Percentiles rank a stretch among this genome's conserved stretches.
Conservation (phyloP, 2,797 vertebrate genomes). For the Lemur catta region DNA sequence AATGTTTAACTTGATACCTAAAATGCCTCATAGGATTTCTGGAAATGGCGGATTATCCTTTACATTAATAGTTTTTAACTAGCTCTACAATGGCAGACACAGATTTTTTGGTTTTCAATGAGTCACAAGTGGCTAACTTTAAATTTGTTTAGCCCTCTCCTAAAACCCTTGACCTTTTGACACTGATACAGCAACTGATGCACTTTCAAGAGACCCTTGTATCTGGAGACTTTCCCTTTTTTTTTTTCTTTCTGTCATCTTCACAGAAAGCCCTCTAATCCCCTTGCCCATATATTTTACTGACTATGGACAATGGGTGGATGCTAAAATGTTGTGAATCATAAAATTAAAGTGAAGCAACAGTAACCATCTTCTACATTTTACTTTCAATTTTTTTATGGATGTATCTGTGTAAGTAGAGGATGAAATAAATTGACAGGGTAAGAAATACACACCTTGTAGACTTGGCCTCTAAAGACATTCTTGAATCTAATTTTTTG, state of each 20-base stretch:
- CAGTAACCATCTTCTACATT: background rate
- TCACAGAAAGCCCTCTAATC: background rate
- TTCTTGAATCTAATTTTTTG: slow-evolving; percentile 40
- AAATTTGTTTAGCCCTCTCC: background rate
- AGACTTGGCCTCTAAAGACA: background rate
- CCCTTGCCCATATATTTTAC: background rate
- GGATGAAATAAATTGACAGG: background rate
- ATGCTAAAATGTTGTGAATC: background rate
- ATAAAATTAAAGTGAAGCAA: background rate
- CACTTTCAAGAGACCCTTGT: background rate
- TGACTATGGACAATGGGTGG: background rate
- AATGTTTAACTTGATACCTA: background rate
- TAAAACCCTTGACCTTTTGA: background rate
- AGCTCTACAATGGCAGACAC: background rate
- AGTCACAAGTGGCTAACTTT: background rate
- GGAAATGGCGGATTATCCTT: background rate
- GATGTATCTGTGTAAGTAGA: background rate
- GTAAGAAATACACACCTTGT: background rate
- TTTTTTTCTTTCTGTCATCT: background rate
- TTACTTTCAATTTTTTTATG: background rate
- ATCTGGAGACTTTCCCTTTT: background rate
- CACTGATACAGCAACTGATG: accelerated
- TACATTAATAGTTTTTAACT: background rate
- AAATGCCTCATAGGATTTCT: background rate
- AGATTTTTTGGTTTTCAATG: background rate